phyloP scores from a whole-genome alignment of 2,113 vertebrate species.

The Cathartes aura region DNA sequence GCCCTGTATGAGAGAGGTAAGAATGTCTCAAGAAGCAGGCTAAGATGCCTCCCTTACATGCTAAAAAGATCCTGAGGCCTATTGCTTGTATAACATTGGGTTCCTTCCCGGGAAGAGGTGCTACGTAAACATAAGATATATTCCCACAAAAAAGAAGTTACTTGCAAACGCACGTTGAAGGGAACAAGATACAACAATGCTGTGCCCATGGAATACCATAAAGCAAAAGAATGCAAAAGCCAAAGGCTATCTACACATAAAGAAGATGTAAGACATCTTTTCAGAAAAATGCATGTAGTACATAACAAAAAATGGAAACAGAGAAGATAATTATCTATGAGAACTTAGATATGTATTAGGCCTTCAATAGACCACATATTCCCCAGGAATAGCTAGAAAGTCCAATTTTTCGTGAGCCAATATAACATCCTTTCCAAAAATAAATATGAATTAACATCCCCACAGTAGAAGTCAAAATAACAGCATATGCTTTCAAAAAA shows the following conservation, averaged over 20 bases:
- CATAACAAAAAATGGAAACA: background rate
- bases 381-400: background rate
- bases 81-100: background rate
- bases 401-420: background rate
- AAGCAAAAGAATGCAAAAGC: background rate
- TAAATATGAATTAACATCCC: background rate
- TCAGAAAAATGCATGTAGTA: background rate
- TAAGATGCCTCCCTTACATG: background rate
- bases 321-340: background rate
- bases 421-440: background rate
- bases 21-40: background rate
- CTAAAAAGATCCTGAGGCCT: background rate
- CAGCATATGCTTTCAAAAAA: background rate
- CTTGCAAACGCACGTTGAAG: background rate
- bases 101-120: background rate
- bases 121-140: background rate
- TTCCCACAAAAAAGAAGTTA: background rate
- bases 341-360: background rate
- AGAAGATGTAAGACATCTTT: background rate
- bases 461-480: background rate
- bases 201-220: background rate
- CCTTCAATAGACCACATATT: background rate
- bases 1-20: background rate
- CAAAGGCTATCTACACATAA: background rate
- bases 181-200: rapidly evolving